These are phyloP conservation scores for Notechis scutatus DNA, from an alignment of 2,113 vertebrate genomes.

Conservation along the genomic window DNA sequence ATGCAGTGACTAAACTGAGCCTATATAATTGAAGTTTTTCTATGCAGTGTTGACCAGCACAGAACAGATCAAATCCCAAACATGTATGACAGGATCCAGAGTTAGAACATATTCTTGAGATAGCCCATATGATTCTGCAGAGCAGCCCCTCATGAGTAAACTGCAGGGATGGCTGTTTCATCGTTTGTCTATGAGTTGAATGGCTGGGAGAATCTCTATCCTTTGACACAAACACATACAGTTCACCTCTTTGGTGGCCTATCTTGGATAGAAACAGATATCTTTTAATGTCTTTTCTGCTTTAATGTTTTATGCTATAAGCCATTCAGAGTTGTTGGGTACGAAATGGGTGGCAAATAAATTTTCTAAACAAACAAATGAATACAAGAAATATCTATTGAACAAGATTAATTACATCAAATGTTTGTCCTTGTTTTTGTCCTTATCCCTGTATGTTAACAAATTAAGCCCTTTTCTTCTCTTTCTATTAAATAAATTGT, in stretches of 20 bases:
- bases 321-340: too few relatives aligned
- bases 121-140: too few relatives aligned
- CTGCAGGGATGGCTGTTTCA: too few relatives aligned
- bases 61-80: neutral
- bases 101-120: neutral
- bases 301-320: too few relatives aligned
- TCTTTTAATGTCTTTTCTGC: too few relatives aligned
- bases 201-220: slow-evolving; percentile 26
- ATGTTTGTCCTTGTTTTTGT: neutral
- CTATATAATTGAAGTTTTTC: neutral
- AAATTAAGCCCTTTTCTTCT: neutral
- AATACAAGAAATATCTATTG: neutral
- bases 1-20: neutral
- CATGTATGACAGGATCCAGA: neutral
- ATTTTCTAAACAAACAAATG: too few relatives aligned
- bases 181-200: too few relatives aligned
- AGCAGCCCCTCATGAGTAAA: too few relatives aligned
- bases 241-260: slow-evolving; percentile 27
- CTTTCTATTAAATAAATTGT: neutral
- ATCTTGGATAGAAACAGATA: slow-evolving; percentile 36
- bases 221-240: slow-evolving; percentile 9
- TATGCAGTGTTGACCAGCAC: neutral
- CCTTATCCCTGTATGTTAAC: neutral
- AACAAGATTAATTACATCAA: slow-evolving; percentile 21
- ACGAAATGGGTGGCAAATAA: too few relatives aligned